These are phyloP conservation scores for Macrosteles quadrilineatus DNA, from an alignment of 1,140 invertebrate species.

Conservation along the genomic window DNA sequence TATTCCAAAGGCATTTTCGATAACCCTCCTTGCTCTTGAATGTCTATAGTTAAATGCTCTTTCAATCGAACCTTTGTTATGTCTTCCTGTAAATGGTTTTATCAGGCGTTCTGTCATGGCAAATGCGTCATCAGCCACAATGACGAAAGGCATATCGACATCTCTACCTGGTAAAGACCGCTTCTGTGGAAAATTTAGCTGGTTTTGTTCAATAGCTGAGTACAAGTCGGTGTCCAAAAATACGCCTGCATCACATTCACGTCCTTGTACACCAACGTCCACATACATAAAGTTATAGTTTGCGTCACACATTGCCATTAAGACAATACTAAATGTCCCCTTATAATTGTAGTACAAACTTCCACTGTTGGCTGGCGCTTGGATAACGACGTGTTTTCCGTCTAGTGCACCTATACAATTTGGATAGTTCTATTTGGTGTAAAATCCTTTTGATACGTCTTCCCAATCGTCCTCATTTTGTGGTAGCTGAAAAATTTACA, in stretches of 20 bases:
- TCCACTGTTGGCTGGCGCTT: conserved; percentile 45
- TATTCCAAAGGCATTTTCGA: conserved; percentile 60
- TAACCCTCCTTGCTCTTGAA: conserved; percentile 47
- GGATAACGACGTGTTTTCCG: too few relatives aligned
- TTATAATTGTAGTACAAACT: conserved; percentile 52
- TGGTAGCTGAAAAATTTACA: conserved; percentile 7
- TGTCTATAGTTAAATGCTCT: conserved; percentile 50
- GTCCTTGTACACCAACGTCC: conserved; percentile 51
- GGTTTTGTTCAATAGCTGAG: neutral
- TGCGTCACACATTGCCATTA: conserved; percentile 53
- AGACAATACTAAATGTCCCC: conserved; percentile 50
- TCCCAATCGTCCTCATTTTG: neutral
- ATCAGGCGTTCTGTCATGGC: conserved; percentile 44
- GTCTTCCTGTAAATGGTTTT: conserved; percentile 53
- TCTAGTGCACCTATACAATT: conserved; percentile 47
- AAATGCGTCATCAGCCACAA: conserved; percentile 52
- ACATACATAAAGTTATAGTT: conserved; percentile 51
- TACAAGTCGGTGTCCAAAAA: conserved; percentile 7
- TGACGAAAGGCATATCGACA: conserved; percentile 46
- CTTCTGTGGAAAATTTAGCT: conserved; percentile 5
- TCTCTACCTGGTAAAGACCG: conserved; percentile 28
- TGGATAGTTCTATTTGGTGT: conserved; percentile 41
- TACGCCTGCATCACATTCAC: conserved; percentile 45
- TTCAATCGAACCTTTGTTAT: conserved; percentile 48
- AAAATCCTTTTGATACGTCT: conserved; percentile 30